These are phyloP conservation scores for Epistrophe eligans DNA, from an alignment of 2,888 invertebrate species.

Conservation along the genomic window DNA sequence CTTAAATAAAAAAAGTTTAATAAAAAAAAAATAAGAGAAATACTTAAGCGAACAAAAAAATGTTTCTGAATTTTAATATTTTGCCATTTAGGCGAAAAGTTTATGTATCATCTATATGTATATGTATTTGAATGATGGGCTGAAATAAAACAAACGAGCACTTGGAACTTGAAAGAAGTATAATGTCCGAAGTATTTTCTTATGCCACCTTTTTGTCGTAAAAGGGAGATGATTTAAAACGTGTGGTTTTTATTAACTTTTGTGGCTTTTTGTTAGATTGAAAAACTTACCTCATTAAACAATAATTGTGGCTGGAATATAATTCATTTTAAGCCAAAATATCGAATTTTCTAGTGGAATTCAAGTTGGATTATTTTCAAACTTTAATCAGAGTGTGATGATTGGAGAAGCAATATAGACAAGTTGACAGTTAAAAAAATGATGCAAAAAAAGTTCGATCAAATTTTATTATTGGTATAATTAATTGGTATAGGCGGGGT, in stretches of 20 bases:
- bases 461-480: too few species aligned
- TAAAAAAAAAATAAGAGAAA: background rate
- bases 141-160: slow-evolving; percentile 17
- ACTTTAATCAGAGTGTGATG: too few species aligned
- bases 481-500: too few species aligned
- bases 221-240: slow-evolving; percentile 3
- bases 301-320: background rate
- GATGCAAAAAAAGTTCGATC: too few species aligned
- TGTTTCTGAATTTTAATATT: slow-evolving; percentile 15
- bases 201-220: background rate
- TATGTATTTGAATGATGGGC: slow-evolving; percentile 14
- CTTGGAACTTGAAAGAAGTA: background rate
- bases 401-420: too few species aligned
- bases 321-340: background rate
- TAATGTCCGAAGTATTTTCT: slow-evolving; percentile 6
- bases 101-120: background rate
- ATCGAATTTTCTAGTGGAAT: background rate
- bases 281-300: background rate
- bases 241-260: slow-evolving; percentile 1
- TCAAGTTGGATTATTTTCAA: too few species aligned
- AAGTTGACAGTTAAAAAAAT: too few species aligned
- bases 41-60: background rate
- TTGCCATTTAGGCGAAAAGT: slow-evolving; percentile 3
- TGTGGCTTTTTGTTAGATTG: background rate
- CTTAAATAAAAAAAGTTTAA: slow-evolving; percentile 16